Percentiles rank a stretch among this genome's conserved stretches.
Conservation (phyloP, 2,888 invertebrate species). For the Darwinula stevensoni region DNA sequence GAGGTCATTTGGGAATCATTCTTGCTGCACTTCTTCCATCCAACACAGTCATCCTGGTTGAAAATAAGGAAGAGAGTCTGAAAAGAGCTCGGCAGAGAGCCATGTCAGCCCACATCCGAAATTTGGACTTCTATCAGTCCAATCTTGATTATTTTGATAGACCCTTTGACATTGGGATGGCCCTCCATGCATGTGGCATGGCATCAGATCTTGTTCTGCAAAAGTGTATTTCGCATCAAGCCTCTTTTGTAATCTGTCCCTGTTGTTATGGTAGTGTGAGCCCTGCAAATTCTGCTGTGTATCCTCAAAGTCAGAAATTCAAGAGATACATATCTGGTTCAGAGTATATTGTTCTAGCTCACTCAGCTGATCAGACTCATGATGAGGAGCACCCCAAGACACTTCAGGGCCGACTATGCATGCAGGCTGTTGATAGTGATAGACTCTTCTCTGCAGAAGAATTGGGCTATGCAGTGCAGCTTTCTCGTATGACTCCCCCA, state of each 20-base stretch:
- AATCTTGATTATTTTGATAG: conserved; percentile 65
- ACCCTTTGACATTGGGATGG: conserved; percentile 48
- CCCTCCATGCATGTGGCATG: conserved; percentile 76
- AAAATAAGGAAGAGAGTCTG: conserved; percentile 69
- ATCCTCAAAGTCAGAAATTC: conserved; percentile 36
- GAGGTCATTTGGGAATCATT: conserved; percentile 68
- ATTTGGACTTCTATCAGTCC: conserved; percentile 49
- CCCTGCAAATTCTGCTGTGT: conserved; percentile 42
- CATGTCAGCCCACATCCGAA: conserved; percentile 29
- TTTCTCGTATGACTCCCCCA: conserved; percentile 44
- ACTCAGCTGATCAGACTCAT: conserved; percentile 45
- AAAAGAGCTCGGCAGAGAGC: conserved; percentile 38
- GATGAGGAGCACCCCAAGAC: no score
- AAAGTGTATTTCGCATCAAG: conserved; percentile 39
- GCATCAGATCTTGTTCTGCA: conserved; percentile 73
- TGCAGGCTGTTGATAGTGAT: conserved; percentile 67
- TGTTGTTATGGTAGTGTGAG: conserved; percentile 78
- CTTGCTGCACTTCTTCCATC: conserved; percentile 45
- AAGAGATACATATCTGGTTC: conserved; percentile 8
- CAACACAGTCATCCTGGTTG: conserved; percentile 47
- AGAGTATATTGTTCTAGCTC: background rate
- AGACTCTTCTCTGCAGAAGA: conserved; percentile 41
- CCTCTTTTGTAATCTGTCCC: conserved; percentile 64
- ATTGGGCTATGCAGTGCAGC: conserved; percentile 36
- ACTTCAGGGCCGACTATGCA: conserved; percentile 46